Evolutionary conservation across 2,888 invertebrate species (phyloP).

Genomic region (Empis stercorea): DNA sequence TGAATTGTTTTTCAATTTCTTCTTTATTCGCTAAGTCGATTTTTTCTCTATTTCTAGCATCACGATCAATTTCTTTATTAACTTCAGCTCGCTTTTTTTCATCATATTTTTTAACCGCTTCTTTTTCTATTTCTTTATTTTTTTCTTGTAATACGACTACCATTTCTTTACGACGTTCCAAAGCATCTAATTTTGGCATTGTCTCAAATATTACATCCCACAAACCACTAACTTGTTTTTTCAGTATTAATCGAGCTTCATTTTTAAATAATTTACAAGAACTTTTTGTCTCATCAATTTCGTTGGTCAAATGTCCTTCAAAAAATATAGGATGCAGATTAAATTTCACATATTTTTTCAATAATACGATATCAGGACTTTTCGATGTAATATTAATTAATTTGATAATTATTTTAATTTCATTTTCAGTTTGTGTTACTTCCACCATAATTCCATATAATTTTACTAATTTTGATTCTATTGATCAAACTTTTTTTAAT

Average conservation of each 20-base stretch:
- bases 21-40: constrained; percentile 14
- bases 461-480: not conserved
- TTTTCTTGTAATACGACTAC: constrained; percentile 26
- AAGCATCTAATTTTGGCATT: constrained; percentile 25
- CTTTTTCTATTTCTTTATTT: constrained; percentile 29
- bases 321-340: constrained; percentile 35
- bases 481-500: constrained; percentile 2
- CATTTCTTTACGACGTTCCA: constrained; percentile 28
- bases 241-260: constrained; percentile 29
- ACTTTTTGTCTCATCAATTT: constrained; percentile 31
- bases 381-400: constrained; percentile 27
- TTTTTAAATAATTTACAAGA: constrained; percentile 30
- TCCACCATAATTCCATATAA: constrained; percentile 26
- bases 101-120: constrained; percentile 25
- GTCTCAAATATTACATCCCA: constrained; percentile 31
- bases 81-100: constrained; percentile 27
- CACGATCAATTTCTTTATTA: constrained; percentile 27
- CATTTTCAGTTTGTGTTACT: constrained; percentile 32
- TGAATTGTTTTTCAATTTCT: constrained; percentile 10
- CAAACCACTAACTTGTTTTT: constrained; percentile 27
- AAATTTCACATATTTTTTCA: constrained; percentile 31
- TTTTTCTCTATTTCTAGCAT: constrained; percentile 24
- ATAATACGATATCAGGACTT: constrained; percentile 30
- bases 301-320: constrained; percentile 29
- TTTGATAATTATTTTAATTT: constrained; percentile 32